Evolutionary conservation across 2,113 vertebrate genomes (phyloP).

Genomic region (Desmodus rotundus): DNA sequence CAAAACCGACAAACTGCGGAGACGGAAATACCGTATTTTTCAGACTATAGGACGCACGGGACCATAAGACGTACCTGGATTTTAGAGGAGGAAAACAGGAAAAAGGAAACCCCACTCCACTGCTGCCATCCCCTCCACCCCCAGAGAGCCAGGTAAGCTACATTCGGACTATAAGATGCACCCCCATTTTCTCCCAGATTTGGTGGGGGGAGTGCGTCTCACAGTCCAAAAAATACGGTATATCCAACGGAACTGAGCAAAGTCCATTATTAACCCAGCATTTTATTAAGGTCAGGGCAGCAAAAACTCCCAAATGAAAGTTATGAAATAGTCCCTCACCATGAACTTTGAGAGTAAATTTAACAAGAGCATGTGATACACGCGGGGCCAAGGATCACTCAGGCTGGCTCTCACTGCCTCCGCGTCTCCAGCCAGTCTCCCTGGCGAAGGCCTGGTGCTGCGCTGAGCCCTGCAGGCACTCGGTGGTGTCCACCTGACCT

Average conservation of each 20-base stretch:
- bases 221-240: no score
- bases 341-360: not conserved
- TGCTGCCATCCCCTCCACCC: no score
- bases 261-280: not conserved
- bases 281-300: not conserved
- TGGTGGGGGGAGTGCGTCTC: no score
- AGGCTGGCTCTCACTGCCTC: not conserved
- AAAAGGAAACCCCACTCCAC: no score
- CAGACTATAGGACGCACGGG: no score
- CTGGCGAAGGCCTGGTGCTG: not conserved
- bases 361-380: not conserved
- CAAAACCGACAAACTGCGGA: no score
- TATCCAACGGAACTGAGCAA: not conserved
- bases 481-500: not conserved
- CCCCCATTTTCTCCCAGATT: no score
- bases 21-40: no score
- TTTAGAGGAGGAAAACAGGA: no score
- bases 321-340: not conserved
- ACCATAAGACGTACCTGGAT: no score
- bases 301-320: not conserved
- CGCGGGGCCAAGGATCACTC: not conserved
- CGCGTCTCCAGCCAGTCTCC: not conserved
- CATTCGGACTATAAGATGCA: no score
- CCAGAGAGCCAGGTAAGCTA: no score
- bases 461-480: not conserved